Evolutionary conservation across 2,113 vertebrate species (phyloP), one percentile per base, ranked within the genome.

Genomic region (Ursus arctos): DNA sequence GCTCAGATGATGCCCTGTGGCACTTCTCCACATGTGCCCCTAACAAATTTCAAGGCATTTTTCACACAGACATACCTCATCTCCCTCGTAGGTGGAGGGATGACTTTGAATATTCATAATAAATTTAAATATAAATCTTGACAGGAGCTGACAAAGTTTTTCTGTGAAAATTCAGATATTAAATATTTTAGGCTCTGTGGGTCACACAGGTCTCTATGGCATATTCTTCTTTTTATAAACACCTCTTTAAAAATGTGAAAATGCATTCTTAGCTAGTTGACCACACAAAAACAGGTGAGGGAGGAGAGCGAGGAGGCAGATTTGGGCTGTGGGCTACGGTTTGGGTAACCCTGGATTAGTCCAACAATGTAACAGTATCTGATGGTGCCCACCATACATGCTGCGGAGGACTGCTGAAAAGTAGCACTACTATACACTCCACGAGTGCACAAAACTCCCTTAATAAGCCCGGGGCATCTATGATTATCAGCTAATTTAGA

Each of bases 91-190:
- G 47, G 31, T 47, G 9, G n/a, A 61, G 2, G 14, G 13, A 63
- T 51, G 49, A 53, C 61, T 74, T 31, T 61, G 26, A 93, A 82
- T 71, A 71, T 57, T 93, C 21, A 93, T 16, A 89, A 49, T 65
- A 91, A 24, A 93, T 65, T 59, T 53, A 92, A 92, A 96, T 85
- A 72, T 61, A 95, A 77, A 67, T 72, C 71, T 92, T 86, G 51
- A 26, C 10, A 77, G 21, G 3, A 7, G 19, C 15, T 86, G 40
- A 55, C 49, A 51, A 87, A 87, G 14, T 55, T 88, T 74, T 94
- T 36, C 79, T 43, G 18, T 55, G 69, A 71, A 93, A 3, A 14
- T 5, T 7, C 33, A 91, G 19, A 79, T 28, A 82, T 28, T 77
- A 92, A 94, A 69, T 71, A 86, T 77, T 63, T 63, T 77, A 92